These are phyloP conservation scores for Sicus ferrugineus DNA, from an alignment of 2,888 invertebrate species.

Conservation along the genomic window DNA sequence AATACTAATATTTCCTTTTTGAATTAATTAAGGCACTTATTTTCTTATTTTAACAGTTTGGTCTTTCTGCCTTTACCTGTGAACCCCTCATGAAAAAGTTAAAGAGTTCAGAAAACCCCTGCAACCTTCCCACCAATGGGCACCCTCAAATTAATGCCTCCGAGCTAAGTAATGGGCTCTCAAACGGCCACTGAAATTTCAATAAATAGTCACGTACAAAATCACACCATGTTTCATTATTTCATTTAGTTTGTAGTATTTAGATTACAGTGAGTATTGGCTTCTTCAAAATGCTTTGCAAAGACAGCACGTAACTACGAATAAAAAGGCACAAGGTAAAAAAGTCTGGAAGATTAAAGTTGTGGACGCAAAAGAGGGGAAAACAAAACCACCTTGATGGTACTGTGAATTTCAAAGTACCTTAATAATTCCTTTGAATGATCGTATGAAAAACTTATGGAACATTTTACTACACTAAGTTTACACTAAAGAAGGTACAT, in stretches of 20 bases:
- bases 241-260: too few species aligned
- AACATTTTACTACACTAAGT: background rate
- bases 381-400: background rate
- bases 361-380: background rate
- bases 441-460: background rate
- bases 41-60: slow-evolving; percentile 50
- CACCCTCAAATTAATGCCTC: slow-evolving; percentile 46
- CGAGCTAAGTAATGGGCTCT: slow-evolving; percentile 33
- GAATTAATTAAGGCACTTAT: background rate
- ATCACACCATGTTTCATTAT: too few species aligned
- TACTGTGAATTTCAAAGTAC: background rate
- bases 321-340: too few species aligned
- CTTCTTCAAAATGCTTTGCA: too few species aligned
- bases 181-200: slow-evolving; percentile 32
- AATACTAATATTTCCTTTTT: background rate
- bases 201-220: too few species aligned
- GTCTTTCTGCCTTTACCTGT: slow-evolving; percentile 54
- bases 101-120: slow-evolving; percentile 46
- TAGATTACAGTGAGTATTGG: too few species aligned
- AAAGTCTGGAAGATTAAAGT: too few species aligned
- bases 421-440: slow-evolving; percentile 6
- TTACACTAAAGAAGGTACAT: background rate
- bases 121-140: slow-evolving; percentile 48
- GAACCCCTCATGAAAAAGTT: slow-evolving; percentile 56
- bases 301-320: too few species aligned